A percentile compares a stretch with the other conserved stretches of the same genome.
phyloP scores from a whole-genome alignment of 2,888 invertebrate genomes.

The Nipponacmea schrenckii region DNA sequence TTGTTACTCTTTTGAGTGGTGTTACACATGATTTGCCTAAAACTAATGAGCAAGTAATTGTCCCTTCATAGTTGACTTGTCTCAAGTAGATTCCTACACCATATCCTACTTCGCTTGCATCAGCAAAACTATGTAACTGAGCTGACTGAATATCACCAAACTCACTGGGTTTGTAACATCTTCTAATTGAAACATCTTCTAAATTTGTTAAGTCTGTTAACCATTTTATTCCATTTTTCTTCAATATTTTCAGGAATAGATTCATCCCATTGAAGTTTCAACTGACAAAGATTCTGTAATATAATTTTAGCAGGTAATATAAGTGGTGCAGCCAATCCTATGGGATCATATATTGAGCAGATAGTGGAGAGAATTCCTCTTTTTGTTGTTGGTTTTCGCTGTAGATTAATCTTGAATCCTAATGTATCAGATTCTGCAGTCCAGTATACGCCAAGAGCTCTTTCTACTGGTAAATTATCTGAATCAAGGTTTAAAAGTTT shows the following conservation, averaged over 20 bases:
- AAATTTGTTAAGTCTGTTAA: slow-evolving; percentile 12
- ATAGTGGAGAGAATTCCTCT: slow-evolving; percentile 11
- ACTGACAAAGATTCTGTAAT: slow-evolving; percentile 1
- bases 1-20: slow-evolving; percentile 15
- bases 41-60: slow-evolving; percentile 14
- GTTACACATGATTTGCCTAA: slow-evolving; percentile 15
- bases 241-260: background rate
- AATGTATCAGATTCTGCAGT: background rate
- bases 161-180: slow-evolving; percentile 6
- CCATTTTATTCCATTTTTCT: slow-evolving; percentile 6
- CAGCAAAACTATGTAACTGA: slow-evolving; percentile 18
- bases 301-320: slow-evolving; percentile 5
- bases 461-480: background rate
- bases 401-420: background rate
- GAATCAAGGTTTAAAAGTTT: background rate
- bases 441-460: background rate
- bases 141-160: background rate
- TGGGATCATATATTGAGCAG: slow-evolving; percentile 16
- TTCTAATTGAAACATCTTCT: background rate
- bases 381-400: background rate
- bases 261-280: slow-evolving; percentile 20
- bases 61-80: background rate
- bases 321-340: slow-evolving; percentile 14
- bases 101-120: slow-evolving; percentile 17
- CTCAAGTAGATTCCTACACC: slow-evolving; percentile 17